Percentiles rank a stretch among this genome's conserved stretches.
phyloP scores from a whole-genome alignment of 2,797 vertebrate species.

The Lindbergichthys nudifrons region DNA sequence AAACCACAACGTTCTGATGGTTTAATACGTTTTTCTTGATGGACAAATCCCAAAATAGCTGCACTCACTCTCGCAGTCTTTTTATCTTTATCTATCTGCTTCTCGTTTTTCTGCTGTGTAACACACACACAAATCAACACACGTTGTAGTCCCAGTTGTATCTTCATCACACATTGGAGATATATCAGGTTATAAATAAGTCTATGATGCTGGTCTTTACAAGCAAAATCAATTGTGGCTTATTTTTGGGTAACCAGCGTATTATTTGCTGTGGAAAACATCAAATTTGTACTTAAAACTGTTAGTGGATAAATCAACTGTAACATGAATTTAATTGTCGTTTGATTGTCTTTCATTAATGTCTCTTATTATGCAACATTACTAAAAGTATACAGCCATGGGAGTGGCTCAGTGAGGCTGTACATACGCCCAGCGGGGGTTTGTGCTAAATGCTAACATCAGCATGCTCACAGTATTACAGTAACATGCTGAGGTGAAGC shows the following conservation, averaged over 20 bases:
- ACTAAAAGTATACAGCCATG: not conserved
- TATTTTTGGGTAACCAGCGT: not conserved
- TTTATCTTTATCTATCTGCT: conserved; percentile 27
- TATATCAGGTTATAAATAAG: not conserved
- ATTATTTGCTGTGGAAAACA: not conserved
- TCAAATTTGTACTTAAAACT: not conserved
- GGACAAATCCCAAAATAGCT: conserved; percentile 70
- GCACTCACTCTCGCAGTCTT: conserved; percentile 38
- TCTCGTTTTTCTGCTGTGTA: conserved; percentile 45
- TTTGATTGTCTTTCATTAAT: too few relatives aligned
- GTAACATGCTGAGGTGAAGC: not conserved
- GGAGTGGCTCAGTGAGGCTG: not conserved
- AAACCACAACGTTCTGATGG: conserved; percentile 57
- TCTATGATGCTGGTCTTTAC: not conserved
- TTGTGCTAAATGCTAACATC: not conserved
- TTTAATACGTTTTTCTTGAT: conserved; percentile 65
- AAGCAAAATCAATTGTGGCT: not conserved
- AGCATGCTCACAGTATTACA: not conserved
- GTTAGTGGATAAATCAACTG: not conserved
- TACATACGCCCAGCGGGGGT: too few relatives aligned
- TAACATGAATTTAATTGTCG: not conserved
- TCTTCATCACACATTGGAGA: conserved; percentile 7
- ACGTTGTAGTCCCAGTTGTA: conserved; percentile 24
- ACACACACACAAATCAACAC: conserved; percentile 1
- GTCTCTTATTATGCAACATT: not conserved